Conservation (phyloP, 2,797 vertebrate species). For the Phataginus tetradactyla region DNA sequence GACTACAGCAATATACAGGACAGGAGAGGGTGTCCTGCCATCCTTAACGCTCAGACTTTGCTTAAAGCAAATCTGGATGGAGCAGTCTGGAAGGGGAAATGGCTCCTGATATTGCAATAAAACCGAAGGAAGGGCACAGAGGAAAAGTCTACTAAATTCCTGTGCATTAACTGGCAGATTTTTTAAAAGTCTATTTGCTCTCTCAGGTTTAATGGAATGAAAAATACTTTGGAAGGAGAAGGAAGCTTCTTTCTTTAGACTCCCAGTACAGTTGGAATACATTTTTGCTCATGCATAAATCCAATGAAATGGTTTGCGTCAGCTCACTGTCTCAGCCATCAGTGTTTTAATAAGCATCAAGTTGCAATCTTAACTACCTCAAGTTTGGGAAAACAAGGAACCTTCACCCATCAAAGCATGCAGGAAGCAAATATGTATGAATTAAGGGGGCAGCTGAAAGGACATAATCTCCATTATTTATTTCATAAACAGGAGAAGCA, state of each 20-base stretch:
- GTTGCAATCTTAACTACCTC: constrained; percentile 21
- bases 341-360: constrained; percentile 58
- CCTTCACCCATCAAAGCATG: constrained; percentile 24
- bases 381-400: constrained; percentile 54
- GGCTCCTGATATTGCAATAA: neutral
- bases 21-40: neutral
- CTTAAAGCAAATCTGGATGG: neutral
- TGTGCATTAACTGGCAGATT: neutral
- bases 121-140: neutral
- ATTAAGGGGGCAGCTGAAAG: constrained; percentile 55
- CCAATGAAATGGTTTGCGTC: constrained; percentile 40
- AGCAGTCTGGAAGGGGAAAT: constrained; percentile 31
- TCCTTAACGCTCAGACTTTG: neutral
- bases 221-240: neutral
- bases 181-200: neutral
- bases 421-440: constrained; percentile 52
- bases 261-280: constrained; percentile 28
- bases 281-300: constrained; percentile 58
- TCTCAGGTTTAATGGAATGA: constrained; percentile 32
- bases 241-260: constrained; percentile 52
- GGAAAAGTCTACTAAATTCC: neutral
- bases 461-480: constrained; percentile 39
- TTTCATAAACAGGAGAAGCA: constrained; percentile 63
- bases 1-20: neutral
- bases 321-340: neutral